Conservation (phyloP, 2,888 invertebrate genomes). For the Phortica magna region DNA sequence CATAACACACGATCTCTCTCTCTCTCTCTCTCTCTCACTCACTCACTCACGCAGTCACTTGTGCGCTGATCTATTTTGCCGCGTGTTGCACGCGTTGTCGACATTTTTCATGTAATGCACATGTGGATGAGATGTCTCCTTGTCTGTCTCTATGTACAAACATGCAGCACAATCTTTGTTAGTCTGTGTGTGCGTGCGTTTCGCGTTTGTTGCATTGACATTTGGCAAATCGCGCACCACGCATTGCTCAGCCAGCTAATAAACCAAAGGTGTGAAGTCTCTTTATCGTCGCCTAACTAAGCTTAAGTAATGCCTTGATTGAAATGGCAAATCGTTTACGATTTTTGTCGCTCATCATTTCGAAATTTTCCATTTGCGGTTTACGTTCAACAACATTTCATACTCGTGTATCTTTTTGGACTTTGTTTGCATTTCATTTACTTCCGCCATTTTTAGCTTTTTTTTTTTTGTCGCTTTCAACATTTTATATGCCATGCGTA, state of each 20-base stretch:
- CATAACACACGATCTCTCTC: neutral
- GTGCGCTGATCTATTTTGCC: conserved; percentile 26
- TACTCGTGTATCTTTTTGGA: neutral
- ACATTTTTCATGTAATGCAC: conserved; percentile 24
- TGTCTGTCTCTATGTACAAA: neutral
- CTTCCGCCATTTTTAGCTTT: neutral
- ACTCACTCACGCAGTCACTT: no score
- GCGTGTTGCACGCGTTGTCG: conserved; percentile 31
- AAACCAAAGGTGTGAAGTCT: neutral
- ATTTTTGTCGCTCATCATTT: neutral
- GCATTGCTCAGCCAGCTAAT: neutral
- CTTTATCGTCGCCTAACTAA: neutral
- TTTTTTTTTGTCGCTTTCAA: neutral
- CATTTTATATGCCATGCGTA: neutral
- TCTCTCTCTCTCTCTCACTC: no score
- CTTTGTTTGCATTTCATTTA: neutral
- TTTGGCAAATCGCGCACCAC: neutral
- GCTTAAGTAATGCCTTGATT: neutral
- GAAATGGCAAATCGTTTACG: neutral
- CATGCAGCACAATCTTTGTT: neutral
- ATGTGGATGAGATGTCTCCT: conserved; percentile 1
- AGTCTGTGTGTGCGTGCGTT: neutral
- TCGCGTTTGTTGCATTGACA: neutral
- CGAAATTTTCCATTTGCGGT: no score
- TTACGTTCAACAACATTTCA: no score